Evolutionary conservation across 2,797 vertebrate genomes (phyloP), one percentile per base, ranked within the genome.

Genomic region (Poecilia velifera): DNA sequence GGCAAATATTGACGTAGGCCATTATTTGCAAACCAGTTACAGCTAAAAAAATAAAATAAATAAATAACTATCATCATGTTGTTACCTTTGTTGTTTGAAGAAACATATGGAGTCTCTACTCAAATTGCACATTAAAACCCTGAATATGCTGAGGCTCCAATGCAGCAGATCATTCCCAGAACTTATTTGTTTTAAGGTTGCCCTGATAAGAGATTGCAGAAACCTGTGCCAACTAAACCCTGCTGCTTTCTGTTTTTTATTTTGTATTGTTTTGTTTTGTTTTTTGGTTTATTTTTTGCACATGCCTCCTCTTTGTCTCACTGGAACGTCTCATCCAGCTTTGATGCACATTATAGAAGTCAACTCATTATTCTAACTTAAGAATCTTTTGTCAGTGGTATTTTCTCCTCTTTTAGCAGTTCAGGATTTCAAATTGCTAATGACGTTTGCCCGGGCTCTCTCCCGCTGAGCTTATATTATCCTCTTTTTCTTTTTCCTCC

Each of bases 401-500:
- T 87, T 92, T 84, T 83, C 74, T 85, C 74, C 85, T 81, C 73
- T 78, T 84, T 88, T 93, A 91, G 91, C 89, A 91, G 78, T 74
- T 72, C 13, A 6, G 62, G 77, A 90, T 88, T 93, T 90, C 79
- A 90, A 92, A 83, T 76, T 39, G 81, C 89, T 86, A 83, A 90
- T 87, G 81, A 82, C 79, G 70, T 84, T 70, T 87, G 91, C 87
- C 91, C 82, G 74, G 66, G 80, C 72, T 76, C 39, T 28, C 79
- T 79, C 78, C 39, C 78, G 81, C 9, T 70, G 76, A 84, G 85
- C 77, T 90, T 72, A 85, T 84, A 76, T 90, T 49, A 91, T 92
- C 91, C 86, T 90, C 89, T 91, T 93, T 93, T 92, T 81, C 51
- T 53, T 57, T 57, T 92, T 92, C 90, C 81, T 88, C 84, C 74